Evolutionary conservation across 2,888 invertebrate species (phyloP).

Genomic region (Lycocerus yunnanus): DNA sequence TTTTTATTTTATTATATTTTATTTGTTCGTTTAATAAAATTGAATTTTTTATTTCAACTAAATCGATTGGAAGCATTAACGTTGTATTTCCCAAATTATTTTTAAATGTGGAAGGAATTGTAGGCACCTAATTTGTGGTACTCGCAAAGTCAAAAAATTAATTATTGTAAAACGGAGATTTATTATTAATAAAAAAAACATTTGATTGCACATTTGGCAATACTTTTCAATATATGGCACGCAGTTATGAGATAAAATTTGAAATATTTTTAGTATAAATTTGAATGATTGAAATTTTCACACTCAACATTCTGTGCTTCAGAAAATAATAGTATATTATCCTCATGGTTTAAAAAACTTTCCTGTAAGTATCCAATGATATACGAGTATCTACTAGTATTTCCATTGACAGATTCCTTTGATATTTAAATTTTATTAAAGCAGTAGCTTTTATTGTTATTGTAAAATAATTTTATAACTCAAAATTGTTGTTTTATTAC

Average conservation of each 20-base stretch:
- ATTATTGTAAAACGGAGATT: neutral
- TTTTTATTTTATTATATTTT: neutral
- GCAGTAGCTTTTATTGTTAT: neutral
- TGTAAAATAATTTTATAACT: neutral
- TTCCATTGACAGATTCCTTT: neutral
- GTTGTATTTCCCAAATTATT: neutral
- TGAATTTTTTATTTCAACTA: neutral
- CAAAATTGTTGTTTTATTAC: neutral
- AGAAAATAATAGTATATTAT: too few relatives aligned
- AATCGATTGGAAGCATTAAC: neutral
- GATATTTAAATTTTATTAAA: neutral
- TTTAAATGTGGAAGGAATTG: neutral
- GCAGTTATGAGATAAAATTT: neutral
- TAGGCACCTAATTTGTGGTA: neutral
- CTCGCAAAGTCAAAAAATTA: neutral
- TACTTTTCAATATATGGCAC: neutral
- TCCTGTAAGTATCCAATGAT: too few relatives aligned
- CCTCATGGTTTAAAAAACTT: too few relatives aligned
- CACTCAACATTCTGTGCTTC: too few relatives aligned
- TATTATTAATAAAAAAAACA: neutral
- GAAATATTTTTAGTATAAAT: neutral
- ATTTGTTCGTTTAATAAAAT: neutral
- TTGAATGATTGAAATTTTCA: neutral
- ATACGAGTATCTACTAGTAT: neutral
- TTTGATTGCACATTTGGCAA: neutral